Base-by-base conservation (phyloP, 2,113 vertebrate genomes). In the Geococcyx californianus region DNA sequence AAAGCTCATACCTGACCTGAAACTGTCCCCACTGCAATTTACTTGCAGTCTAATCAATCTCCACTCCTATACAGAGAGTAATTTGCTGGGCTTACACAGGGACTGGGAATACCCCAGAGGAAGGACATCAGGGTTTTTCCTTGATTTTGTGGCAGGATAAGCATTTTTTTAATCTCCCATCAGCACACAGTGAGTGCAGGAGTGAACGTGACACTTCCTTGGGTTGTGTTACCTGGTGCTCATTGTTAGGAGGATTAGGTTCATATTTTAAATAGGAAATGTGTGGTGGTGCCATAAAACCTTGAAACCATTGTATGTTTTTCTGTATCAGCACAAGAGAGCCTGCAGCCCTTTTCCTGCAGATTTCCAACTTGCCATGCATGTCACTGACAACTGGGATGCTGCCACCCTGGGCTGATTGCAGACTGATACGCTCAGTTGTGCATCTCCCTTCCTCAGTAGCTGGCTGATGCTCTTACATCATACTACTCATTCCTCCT, bases 381-480 rank as follows among this genome's bases (percentile, higher is more conserved):
- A 1, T 15, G 23, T 59, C 44, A 21, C 23, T 1, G 2, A 11
- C 3, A 9, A 34, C 69, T 0, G 2, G 26, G 23, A 62, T 87
- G 62, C 75, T 47, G 13, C 69, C 33, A 13, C 24, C 26, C 76
- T 20, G 47, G 26, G 21, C 62, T 82, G 49, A 54, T 31, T 20
- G 11, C 63, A 56, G 68, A 31, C 47, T 1, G 5, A 9, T 12
- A 28, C 7, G 0, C 44, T 59, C 3, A 1, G 44, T 45, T 8
- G 1, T 31, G 8, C 19, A 26, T 40, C 78, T 54, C 45, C 33
- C n/a, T 72, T 59, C 72, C 66, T 54, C 10, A 0, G 18, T 59
- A 29, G 59, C 59, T 64, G 51, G 51, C 44, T 0, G 2, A 8
- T 17, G 34, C 45, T 66, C 38, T 60, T 31, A 16, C 26, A 21